Conservation (phyloP, 2,113 vertebrate genomes). For the Anser cygnoides region DNA sequence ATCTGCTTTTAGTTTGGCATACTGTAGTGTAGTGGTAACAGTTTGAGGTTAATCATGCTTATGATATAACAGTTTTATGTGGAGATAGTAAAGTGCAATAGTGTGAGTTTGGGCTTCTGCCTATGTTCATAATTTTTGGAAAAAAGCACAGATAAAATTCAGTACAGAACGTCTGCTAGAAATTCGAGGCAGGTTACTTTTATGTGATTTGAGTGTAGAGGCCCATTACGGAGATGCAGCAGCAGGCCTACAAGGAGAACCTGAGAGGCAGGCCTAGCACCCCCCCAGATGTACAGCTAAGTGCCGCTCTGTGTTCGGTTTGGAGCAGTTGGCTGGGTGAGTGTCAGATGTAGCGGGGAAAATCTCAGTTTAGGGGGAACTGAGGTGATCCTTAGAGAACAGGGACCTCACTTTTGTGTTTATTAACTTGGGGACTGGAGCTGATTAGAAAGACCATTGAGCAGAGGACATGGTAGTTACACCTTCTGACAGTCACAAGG, state of each 20-base stretch:
- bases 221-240: background rate
- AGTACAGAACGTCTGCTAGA: background rate
- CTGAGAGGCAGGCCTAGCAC: background rate
- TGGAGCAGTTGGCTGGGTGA: background rate
- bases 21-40: background rate
- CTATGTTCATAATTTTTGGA: background rate
- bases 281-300: background rate
- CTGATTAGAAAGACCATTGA: too few relatives aligned
- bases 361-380: background rate
- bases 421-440: background rate
- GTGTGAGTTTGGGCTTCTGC: background rate
- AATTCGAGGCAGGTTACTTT: background rate
- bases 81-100: background rate
- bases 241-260: background rate
- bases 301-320: too few relatives aligned
- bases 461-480: too few relatives aligned
- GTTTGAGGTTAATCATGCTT: background rate
- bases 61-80: background rate
- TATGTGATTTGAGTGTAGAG: background rate
- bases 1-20: background rate
- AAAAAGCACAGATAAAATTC: background rate
- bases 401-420: background rate
- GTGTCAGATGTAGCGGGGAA: background rate
- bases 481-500: background rate
- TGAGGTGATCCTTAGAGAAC: background rate